A percentile compares a stretch with the other conserved stretches of the same genome.
phyloP scores from a whole-genome alignment of 1,140 invertebrate species.

The Phymorhynchus buccinoides region DNA sequence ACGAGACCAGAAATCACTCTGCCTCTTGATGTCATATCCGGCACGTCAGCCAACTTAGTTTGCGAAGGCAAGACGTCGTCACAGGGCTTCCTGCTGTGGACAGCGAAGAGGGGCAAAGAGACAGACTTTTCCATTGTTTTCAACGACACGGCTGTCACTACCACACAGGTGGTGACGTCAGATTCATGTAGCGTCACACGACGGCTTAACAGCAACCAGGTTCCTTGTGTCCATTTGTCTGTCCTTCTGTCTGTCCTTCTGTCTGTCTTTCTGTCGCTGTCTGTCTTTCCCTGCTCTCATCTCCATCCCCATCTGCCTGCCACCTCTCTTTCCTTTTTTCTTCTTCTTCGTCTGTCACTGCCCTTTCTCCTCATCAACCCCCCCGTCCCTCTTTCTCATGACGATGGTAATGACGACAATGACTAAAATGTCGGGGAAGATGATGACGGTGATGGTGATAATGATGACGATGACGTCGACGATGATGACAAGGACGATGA shows the following conservation, averaged over 20 bases:
- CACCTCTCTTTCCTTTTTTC: too few relatives aligned
- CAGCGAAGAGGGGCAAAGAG: background rate
- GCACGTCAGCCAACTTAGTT: background rate
- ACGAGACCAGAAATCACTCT: background rate
- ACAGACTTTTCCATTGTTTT: background rate
- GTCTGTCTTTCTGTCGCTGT: slow-evolving; percentile 20
- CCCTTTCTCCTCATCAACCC: too few relatives aligned
- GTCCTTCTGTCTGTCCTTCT: background rate
- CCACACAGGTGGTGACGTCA: slow-evolving; percentile 12
- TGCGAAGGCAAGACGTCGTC: slow-evolving; percentile 11
- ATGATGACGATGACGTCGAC: too few relatives aligned
- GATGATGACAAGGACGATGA: too few relatives aligned
- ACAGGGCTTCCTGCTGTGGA: slow-evolving; percentile 7
- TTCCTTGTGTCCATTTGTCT: background rate
- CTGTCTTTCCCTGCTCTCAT: background rate
- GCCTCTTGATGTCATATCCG: background rate
- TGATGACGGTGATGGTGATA: too few relatives aligned
- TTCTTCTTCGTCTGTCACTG: too few relatives aligned
- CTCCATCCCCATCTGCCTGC: too few relatives aligned
- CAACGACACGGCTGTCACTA: background rate
- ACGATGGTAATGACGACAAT: too few relatives aligned
- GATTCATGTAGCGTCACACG: slow-evolving; percentile 6
- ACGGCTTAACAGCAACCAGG: background rate
- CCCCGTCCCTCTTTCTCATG: too few relatives aligned
- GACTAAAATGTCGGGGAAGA: too few relatives aligned